Base-by-base conservation (phyloP, 2,797 vertebrate species). In the Tapera naevia region DNA sequence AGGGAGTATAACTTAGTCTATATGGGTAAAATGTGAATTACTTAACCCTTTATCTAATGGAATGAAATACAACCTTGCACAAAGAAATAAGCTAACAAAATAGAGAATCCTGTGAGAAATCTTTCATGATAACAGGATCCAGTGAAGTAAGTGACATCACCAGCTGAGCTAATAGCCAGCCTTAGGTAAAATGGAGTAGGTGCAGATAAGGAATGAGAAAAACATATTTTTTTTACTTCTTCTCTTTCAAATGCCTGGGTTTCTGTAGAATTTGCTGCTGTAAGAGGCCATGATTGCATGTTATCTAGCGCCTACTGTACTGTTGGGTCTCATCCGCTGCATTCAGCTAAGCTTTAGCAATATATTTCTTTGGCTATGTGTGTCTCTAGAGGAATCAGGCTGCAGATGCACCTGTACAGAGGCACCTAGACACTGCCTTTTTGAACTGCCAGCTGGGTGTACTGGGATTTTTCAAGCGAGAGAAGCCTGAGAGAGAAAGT, bases 31-130 rank as follows among this genome's bases (percentile, higher is more conserved):
- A 94, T 4, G 3, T 75, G 93, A 90, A 88, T 94, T 83, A 58
- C 84, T 96, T 97, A 96, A 96, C 92, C 97, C 93, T 94, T 95
- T 95, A 67, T 72, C 93, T 94, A 86, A 76, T 89, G 78, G 95
- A 95, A 94, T 53, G 80, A 95, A 95, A 91, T 69, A 56, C 70
- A 90, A 17, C 86, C 37, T 58, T 72, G 78, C 82, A 74, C 80
- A 91, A 69, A 93, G 83, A 33, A 11, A 58, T 37, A 10, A 7
- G 11, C 89, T 81, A 54, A 88, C 83, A 80, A 89, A 91, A 80
- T 28, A 84, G 80, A 89, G 94, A 95, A 94, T 73, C 86, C 73
- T 82, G 53, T 25, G 83, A 94, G 85, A 79, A 96, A 91, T 86
- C 80, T 93, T 71, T 71, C 64, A 16, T 86, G 92, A 94, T 91